phyloP scores from a whole-genome alignment of 2,888 invertebrate species.

The Tipula lateralis region DNA sequence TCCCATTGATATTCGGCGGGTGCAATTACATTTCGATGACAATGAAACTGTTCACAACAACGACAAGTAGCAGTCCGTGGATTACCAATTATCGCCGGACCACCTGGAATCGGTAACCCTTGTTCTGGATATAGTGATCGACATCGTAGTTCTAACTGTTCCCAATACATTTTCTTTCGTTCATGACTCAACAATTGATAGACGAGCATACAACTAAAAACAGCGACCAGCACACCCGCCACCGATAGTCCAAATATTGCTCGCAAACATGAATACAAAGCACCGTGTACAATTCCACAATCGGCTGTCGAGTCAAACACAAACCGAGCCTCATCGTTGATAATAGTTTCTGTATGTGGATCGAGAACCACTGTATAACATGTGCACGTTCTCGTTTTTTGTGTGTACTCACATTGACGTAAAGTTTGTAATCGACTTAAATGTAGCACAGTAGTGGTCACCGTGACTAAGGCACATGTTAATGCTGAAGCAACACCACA shows the following conservation, averaged over 20 bases:
- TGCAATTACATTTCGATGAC: conserved; percentile 53
- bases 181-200: conserved; percentile 84
- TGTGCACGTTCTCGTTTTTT: conserved; percentile 68
- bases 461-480: conserved; percentile 76
- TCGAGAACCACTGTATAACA: conserved; percentile 71
- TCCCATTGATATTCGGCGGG: conserved; percentile 59
- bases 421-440: conserved; percentile 84
- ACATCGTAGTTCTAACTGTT: conserved; percentile 79
- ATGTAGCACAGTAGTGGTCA: conserved; percentile 86
- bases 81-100: conserved; percentile 49
- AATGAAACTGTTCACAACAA: conserved; percentile 65
- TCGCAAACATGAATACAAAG: conserved; percentile 78
- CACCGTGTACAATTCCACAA: conserved; percentile 87
- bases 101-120: conserved; percentile 42
- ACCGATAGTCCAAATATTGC: conserved; percentile 90
- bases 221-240: conserved; percentile 82
- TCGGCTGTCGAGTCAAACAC: conserved; percentile 82
- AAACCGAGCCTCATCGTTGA: conserved; percentile 64
- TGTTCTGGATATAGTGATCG: conserved; percentile 63
- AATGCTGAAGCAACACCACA: conserved; percentile 82
- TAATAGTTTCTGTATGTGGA: conserved; percentile 55
- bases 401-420: conserved; percentile 80
- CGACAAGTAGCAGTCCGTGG: conserved; percentile 52
- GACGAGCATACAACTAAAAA: conserved; percentile 87
- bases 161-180: conserved; percentile 93